A percentile compares a stretch with the other conserved stretches of the same genome.
Conservation (phyloP, 2,113 vertebrate genomes). For the Donacobius atricapilla region DNA sequence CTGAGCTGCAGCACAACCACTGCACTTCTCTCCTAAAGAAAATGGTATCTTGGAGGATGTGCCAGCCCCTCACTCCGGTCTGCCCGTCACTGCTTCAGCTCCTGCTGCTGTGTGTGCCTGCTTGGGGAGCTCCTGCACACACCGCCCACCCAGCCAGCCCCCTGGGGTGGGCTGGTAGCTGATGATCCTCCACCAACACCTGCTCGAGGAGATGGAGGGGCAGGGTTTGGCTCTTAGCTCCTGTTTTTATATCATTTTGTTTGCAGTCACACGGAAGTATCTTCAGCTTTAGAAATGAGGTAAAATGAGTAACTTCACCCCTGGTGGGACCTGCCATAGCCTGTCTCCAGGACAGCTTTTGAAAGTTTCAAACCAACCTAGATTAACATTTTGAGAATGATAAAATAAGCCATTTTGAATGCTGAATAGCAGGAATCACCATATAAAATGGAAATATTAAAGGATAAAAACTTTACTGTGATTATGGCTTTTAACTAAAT, state of each 20-base stretch:
- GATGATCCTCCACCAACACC: background rate
- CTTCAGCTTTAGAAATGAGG: background rate
- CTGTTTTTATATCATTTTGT: background rate
- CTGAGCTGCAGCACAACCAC: background rate
- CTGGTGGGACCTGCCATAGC: background rate
- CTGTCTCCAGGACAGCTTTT: background rate
- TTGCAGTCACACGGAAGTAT: background rate
- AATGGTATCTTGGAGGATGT: background rate
- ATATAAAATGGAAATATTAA: background rate
- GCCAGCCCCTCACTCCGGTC: background rate
- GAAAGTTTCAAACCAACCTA: background rate
- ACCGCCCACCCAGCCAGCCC: background rate
- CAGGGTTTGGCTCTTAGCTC: background rate
- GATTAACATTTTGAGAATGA: background rate
- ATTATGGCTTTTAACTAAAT: conserved; percentile 5
- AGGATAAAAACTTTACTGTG: background rate
- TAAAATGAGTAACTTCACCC: background rate
- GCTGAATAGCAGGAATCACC: background rate
- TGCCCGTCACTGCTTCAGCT: background rate
- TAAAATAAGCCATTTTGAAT: background rate
- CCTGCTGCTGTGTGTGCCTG: background rate
- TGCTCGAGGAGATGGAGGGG: background rate
- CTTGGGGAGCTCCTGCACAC: background rate
- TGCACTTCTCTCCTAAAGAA: background rate
- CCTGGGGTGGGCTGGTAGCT: background rate